Evolutionary conservation across 2,113 vertebrate genomes (phyloP).

Genomic region (Dipodomys stephensi): DNA sequence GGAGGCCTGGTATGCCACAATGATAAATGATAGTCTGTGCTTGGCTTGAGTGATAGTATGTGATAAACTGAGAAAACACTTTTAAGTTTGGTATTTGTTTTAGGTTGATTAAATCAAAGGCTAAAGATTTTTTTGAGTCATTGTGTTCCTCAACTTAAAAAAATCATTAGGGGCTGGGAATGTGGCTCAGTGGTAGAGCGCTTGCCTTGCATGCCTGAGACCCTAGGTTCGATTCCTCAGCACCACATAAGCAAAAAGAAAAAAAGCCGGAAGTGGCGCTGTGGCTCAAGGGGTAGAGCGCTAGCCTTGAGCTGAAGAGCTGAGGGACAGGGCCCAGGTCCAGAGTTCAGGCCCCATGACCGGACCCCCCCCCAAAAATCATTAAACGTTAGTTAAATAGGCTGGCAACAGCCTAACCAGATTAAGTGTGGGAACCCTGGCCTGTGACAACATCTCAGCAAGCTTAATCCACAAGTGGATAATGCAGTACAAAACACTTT

Average conservation of each 20-base stretch:
- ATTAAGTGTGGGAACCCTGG: constrained; percentile 82
- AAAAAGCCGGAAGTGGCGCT: too few relatives aligned
- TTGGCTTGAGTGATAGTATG: constrained; percentile 62
- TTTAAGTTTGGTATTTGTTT: constrained; percentile 82
- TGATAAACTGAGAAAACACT: constrained; percentile 69
- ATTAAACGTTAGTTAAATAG: constrained; percentile 79
- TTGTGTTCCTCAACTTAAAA: constrained; percentile 74
- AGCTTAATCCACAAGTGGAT: constrained; percentile 77
- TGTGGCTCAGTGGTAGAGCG: too few relatives aligned
- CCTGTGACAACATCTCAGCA: constrained; percentile 70
- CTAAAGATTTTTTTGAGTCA: constrained; percentile 80
- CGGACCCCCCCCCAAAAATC: not conserved
- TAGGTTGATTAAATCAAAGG: constrained; percentile 78
- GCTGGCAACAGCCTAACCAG: constrained; percentile 82
- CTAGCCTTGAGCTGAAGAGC: too few relatives aligned
- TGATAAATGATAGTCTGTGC: not conserved
- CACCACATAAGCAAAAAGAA: too few relatives aligned
- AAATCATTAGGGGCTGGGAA: too few relatives aligned
- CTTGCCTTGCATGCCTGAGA: too few relatives aligned
- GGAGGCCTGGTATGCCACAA: not conserved
- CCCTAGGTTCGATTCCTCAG: too few relatives aligned
- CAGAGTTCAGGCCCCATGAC: too few relatives aligned
- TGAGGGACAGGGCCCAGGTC: too few relatives aligned
- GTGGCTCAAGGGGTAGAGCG: too few relatives aligned
- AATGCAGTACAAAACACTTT: constrained; percentile 73